Percentiles rank a stretch among this genome's conserved stretches.
Conservation (phyloP, 37 sponge, comb jelly and placozoan genomes). For the Corticium candelabrum region DNA sequence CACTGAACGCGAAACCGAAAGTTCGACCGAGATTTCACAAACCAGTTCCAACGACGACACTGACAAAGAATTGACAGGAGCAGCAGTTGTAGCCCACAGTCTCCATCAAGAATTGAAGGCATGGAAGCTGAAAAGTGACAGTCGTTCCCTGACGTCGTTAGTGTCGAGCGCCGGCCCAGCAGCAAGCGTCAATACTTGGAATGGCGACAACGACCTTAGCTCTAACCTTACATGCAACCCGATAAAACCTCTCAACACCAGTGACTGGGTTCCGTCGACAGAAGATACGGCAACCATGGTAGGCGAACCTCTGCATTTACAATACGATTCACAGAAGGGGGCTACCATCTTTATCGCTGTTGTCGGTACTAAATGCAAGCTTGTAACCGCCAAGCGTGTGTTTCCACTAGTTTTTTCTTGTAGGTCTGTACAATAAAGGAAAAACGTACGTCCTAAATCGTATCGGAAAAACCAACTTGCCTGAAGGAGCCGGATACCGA, state of each 20-base stretch:
- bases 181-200: not conserved
- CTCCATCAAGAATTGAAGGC: not conserved
- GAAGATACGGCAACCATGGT: too few species aligned
- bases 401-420: not conserved
- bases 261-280: too few species aligned
- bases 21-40: too few species aligned
- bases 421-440: not conserved
- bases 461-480: not conserved
- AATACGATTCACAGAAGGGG: too few species aligned
- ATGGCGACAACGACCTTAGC: not conserved
- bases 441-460: not conserved
- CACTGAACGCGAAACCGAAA: too few species aligned
- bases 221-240: not conserved
- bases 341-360: not conserved
- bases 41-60: not conserved
- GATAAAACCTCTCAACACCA: not conserved
- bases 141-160: not conserved
- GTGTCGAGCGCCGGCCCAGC: not conserved
- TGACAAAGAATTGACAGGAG: not conserved
- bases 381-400: too few species aligned
- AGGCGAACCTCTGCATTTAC: too few species aligned
- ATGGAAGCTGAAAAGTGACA: not conserved
- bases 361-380: not conserved
- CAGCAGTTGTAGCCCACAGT: too few species aligned
- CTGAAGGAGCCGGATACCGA: not conserved